Base-by-base conservation (phyloP, 2,888 invertebrate species). In the Crepidodera aurea region DNA sequence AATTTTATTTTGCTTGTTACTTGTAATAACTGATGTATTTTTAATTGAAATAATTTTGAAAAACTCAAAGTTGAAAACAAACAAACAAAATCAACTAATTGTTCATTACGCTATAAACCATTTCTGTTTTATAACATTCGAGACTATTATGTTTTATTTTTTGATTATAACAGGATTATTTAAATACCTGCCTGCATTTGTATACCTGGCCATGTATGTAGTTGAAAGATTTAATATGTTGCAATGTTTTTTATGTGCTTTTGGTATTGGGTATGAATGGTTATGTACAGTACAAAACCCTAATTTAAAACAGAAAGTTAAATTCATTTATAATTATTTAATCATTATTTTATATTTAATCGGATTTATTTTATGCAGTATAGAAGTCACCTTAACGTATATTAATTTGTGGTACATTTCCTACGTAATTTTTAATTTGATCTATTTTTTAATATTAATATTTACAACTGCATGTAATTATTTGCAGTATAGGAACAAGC, bases 21-120 rank as follows among this genome's bases (percentile, higher is more conserved):
- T 16, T 40, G 1, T 40, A 37, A 8, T 32, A 2, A n/a, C 10
- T 10, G 32, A 32, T 10, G 8, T 32, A 32, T 32, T 10, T 32
- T 32, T 32, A 32, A 32, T 32, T 32, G 7, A 32, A 10, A 32
- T 32, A 10, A 7, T 32, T 10, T 10, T 4, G 8, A 34, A 22
- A 37, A 16, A 40, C 7, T n/a, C 34, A 27, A 34, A 39, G 25
- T 40, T 50, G 15, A 50, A 51, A 42, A 57, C 44, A 13, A 40
- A 22, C 29, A 42, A n/a, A n/a, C n/a, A 22, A 4, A 56, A 56
- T 16, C 12, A 15, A 16, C 51, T 37, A 12, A 34, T 56, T 8
- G 2, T 42, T 13, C 56, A 56, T 34, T 56, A 51, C 13, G 29
- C 50, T 13, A 34, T 61, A 19, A 42, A 13, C 15, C 48, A 56